Percentiles rank a stretch among this genome's conserved stretches.
phyloP scores from a whole-genome alignment of 2,113 vertebrate genomes.

The Prochilodus magdalenae region DNA sequence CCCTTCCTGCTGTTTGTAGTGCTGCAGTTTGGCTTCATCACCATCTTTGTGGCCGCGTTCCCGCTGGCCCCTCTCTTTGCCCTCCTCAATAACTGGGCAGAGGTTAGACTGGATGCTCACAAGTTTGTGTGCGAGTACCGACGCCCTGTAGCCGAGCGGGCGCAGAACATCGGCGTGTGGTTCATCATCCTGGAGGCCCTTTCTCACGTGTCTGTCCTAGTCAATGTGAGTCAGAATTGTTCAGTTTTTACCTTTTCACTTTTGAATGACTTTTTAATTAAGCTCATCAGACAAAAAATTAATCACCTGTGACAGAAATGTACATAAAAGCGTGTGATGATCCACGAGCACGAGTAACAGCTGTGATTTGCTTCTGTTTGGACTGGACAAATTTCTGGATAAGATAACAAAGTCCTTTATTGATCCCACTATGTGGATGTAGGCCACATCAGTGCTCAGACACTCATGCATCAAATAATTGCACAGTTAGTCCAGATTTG shows the following conservation, averaged over 20 bases:
- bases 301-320: too few relatives aligned
- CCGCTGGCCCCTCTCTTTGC: conserved; percentile 79
- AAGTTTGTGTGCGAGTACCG: conserved; percentile 81
- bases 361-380: too few relatives aligned
- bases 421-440: too few relatives aligned
- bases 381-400: too few relatives aligned
- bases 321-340: too few relatives aligned
- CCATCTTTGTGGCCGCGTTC: conserved; percentile 81
- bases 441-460: too few relatives aligned
- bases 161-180: conserved; percentile 81
- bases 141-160: conserved; percentile 74
- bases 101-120: conserved; percentile 78
- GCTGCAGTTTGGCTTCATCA: conserved; percentile 83
- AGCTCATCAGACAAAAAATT: too few relatives aligned
- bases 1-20: conserved; percentile 56
- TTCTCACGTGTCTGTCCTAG: conserved; percentile 74
- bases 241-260: not conserved
- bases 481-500: too few relatives aligned
- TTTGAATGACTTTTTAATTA: not conserved
- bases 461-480: too few relatives aligned
- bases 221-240: conserved; percentile 71
- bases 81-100: conserved; percentile 80
- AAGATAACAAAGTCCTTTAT: too few relatives aligned
- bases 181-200: conserved; percentile 79
- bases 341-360: too few relatives aligned